Evolutionary conservation across 2,113 vertebrate genomes (phyloP), one percentile per base, ranked within the genome.

Genomic region (Maccullochella peelii): DNA sequence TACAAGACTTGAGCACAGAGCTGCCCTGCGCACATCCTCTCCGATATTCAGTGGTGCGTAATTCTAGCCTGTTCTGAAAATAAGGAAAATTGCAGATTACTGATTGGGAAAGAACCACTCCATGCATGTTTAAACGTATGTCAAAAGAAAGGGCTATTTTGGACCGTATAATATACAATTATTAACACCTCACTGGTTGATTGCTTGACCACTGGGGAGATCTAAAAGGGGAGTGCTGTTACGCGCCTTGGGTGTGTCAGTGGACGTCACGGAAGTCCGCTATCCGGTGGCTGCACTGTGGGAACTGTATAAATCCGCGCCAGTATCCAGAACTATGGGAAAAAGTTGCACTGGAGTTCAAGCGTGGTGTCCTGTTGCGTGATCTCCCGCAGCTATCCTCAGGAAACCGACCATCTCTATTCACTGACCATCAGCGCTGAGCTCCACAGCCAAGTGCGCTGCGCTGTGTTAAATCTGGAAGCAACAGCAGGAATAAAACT

Each of bases 221-320:
- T 12, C 55, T 42, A 68, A 81, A 76, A 49, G 47, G 40, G 70
- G 49, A 36, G 44, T 67, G 61, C 57, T 71, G 21, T 83, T 85
- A 82, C 85, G 85, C 87, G 59, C 63, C 20, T 16, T 87, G 94
- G 94, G 94, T 94, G 95, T 94, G 93, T 85, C 92, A 38, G 21
- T 68, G 72, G 75, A 87, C 92, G 92, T 95, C 89, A 94, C 86
- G 88, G 90, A 94, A 90, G 80, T 89, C 73, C 76, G 69, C 80
- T 74, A 85, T 92, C 94, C 89, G 88, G 89, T 86, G 86, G 79
- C 68, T 47, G 84, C 72, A 90, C 86, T 89, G 94, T 94, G 95
- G 94, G 95, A 95, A 94, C 87, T n/a, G 85, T 92, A 95, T 96
- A 96, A 95, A 95, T 91, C 57, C n/a, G 82, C 80, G 78, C 84